A percentile compares a stretch with the other conserved stretches of the same genome.
Evolutionary conservation across 2,113 vertebrate genomes (phyloP).

Genomic region (Xiphophorus maculatus): DNA sequence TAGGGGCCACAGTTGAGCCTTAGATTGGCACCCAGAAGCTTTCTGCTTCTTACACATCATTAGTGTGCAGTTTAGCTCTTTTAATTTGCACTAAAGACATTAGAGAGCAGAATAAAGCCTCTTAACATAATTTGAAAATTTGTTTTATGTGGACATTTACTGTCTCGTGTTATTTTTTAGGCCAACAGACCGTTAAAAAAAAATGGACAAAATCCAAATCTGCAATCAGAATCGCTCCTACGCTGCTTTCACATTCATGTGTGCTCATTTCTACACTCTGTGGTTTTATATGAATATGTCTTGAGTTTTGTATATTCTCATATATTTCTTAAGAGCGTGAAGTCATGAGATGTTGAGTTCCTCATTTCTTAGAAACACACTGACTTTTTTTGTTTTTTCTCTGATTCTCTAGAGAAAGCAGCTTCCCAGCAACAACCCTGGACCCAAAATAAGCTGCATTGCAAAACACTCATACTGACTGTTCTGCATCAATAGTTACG

Average conservation of each 20-base stretch:
- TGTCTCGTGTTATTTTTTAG: neutral
- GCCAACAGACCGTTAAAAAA: neutral
- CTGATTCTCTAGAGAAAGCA: conserved; percentile 15
- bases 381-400: conserved; percentile 1
- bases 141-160: neutral
- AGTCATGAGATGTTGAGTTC: conserved; percentile 23
- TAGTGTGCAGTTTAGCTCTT: neutral
- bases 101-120: neutral
- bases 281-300: neutral
- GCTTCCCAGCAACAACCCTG: neutral
- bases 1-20: neutral
- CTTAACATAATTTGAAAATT: neutral
- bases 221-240: neutral
- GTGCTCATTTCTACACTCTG: neutral
- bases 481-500: neutral
- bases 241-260: neutral
- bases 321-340: neutral
- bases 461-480: neutral
- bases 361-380: conserved; percentile 40
- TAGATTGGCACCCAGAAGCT: neutral
- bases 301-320: neutral
- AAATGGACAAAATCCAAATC: neutral
- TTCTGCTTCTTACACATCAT: neutral
- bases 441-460: neutral
- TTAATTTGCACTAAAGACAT: neutral